Base-by-base conservation (phyloP, 2,113 vertebrate species). In the Channa argus region DNA sequence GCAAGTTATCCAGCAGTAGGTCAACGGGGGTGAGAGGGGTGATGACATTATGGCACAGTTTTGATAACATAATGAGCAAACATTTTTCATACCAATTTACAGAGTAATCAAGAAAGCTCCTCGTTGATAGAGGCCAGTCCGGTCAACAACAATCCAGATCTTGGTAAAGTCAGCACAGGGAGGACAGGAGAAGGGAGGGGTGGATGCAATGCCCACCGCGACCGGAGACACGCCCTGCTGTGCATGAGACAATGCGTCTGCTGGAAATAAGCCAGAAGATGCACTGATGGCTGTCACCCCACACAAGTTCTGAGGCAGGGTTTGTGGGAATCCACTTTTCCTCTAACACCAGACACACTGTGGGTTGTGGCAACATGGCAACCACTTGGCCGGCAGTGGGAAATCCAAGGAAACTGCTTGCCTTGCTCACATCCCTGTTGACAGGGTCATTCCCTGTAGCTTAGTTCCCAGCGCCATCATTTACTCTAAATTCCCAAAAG, bases 341-440 rank as follows among this genome's bases (percentile, higher is more conserved):
- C 53, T 77, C 66, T 84, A 63, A 83, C 80, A 85, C 59, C 55
- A 58, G 45, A 51, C 64, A 13, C 83, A 77, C 74, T 39, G 53
- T 41, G 6, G 47, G 54, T 63, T 82, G 62, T 74, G 54, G 78
- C 77, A 76, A 36, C 63, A 72, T 72, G 68, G 82, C 77, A 79
- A 63, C 77, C 66, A 77, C 77, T 90, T 88, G 84, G 78, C 80
- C 39, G 46, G 63, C 59, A 54, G 80, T 71, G 74, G 77, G 47
- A 80, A 88, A 88, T 80, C 86, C 74, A 79, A 75, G 75, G 71
- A 82, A 91, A 88, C 75, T 52, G 82, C 82, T 88, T 59, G 64
- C 71, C 71, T 71, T 14, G 33, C 67, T 84, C 85, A 87, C 76
- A 84, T 70, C 84, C 74, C 66, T 53, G 52, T 78, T 55, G 58